These are phyloP conservation scores for Netelia virgata DNA, from an alignment of 2,888 invertebrate genomes.

Conservation along the genomic window DNA sequence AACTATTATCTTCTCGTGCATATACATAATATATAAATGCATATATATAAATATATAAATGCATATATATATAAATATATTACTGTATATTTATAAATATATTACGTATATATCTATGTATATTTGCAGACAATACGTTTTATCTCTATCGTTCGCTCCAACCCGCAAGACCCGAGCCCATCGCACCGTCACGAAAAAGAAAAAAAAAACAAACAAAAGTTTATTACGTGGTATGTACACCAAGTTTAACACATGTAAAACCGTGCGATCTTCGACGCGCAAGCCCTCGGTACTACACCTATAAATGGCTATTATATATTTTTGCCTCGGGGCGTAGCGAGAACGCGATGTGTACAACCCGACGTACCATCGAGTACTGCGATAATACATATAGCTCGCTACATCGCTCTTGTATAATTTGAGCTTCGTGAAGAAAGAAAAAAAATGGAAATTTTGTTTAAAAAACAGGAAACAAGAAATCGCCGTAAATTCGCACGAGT, in stretches of 20 bases:
- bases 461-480: neutral
- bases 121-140: no score
- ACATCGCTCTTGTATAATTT: slow-evolving; percentile 22
- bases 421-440: neutral
- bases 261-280: slow-evolving; percentile 1
- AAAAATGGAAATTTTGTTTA: no score
- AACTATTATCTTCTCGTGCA: neutral
- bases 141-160: no score
- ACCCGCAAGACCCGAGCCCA: neutral
- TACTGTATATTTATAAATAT: slow-evolving; percentile 5
- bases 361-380: slow-evolving; percentile 15
- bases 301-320: slow-evolving; percentile 35
- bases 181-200: slow-evolving; percentile 7
- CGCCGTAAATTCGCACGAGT: neutral
- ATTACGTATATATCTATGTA: neutral
- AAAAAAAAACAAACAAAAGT: no score
- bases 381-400: neutral
- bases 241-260: slow-evolving; percentile 48
- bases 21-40: neutral
- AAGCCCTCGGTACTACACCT: neutral
- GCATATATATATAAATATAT: neutral
- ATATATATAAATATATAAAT: neutral
- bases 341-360: slow-evolving; percentile 4
- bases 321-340: neutral
- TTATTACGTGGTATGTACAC: slow-evolving; percentile 37